phyloP scores from a whole-genome alignment of 2,797 vertebrate genomes.

The Lacerta viridis region DNA sequence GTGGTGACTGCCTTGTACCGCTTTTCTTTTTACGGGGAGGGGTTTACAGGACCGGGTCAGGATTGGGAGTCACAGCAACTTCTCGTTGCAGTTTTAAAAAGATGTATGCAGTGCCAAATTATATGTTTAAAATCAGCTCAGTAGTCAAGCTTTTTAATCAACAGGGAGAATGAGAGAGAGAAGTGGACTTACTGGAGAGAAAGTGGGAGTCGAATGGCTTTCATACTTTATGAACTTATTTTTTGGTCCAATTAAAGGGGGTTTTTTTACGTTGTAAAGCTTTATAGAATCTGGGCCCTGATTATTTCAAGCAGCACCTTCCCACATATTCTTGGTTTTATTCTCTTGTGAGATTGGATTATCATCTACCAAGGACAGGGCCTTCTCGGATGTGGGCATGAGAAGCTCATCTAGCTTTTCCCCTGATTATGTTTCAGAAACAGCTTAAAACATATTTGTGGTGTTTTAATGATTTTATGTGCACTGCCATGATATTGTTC shows the following conservation, averaged over 20 bases:
- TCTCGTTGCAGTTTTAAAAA: not conserved
- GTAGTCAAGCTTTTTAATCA: not conserved
- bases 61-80: too few species aligned
- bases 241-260: not conserved
- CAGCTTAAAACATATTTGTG: not conserved
- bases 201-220: too few species aligned
- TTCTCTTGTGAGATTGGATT: not conserved
- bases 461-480: too few species aligned
- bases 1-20: not conserved
- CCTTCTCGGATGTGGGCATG: not conserved
- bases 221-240: not conserved
- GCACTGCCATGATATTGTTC: too few species aligned
- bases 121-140: slow-evolving; percentile 4
- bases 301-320: not conserved
- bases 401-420: not conserved
- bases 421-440: not conserved
- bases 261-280: not conserved
- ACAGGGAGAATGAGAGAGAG: not conserved
- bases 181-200: not conserved
- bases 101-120: not conserved
- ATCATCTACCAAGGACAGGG: not conserved
- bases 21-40: not conserved
- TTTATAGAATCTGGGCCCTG: not conserved
- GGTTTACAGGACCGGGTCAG: too few species aligned
- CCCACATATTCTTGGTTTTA: not conserved